Conservation (phyloP, 1,140 invertebrate species). For the Prorops nasuta region DNA sequence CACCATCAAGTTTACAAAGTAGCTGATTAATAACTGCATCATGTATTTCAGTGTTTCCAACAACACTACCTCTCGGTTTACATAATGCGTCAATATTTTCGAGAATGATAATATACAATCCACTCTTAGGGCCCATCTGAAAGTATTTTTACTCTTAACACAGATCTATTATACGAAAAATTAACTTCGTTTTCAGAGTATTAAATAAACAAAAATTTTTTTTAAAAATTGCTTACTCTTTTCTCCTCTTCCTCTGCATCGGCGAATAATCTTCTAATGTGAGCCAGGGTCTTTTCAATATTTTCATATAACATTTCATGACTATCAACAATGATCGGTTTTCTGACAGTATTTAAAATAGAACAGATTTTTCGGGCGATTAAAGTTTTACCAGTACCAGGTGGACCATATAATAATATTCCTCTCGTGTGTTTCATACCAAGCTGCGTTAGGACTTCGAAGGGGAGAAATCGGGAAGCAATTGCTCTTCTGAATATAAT, state of each 20-base stretch:
- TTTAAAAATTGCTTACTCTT: slow-evolving; percentile 97
- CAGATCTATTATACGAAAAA: neutral
- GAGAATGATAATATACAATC: slow-evolving; percentile 98
- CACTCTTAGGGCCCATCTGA: slow-evolving; percentile 85
- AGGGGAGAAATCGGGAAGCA: slow-evolving; percentile 95
- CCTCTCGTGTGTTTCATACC: slow-evolving; percentile 93
- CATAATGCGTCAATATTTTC: slow-evolving; percentile 99
- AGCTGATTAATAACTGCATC: slow-evolving; percentile 98
- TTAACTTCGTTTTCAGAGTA: neutral
- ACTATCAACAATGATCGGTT: slow-evolving; percentile 98
- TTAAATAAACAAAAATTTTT: no score
- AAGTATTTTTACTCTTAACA: slow-evolving; percentile 9
- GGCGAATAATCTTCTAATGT: slow-evolving; percentile 96
- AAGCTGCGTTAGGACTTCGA: slow-evolving; percentile 96
- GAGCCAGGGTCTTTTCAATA: slow-evolving; percentile 97
- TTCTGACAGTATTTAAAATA: slow-evolving; percentile 96
- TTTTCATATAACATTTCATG: slow-evolving; percentile 99
- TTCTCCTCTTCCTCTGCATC: slow-evolving; percentile 99
- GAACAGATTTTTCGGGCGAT: slow-evolving; percentile 99
- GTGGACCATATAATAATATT: slow-evolving; percentile 96
- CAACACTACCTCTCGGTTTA: slow-evolving; percentile 93
- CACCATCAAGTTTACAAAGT: slow-evolving; percentile 97
- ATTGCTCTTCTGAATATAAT: slow-evolving; percentile 97
- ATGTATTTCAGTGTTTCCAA: slow-evolving; percentile 90
- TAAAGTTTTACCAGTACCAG: slow-evolving; percentile 95